A percentile compares a stretch with the other conserved stretches of the same genome.
Evolutionary conservation across 2,113 vertebrate genomes (phyloP).

Genomic region (Propithecus coquereli): DNA sequence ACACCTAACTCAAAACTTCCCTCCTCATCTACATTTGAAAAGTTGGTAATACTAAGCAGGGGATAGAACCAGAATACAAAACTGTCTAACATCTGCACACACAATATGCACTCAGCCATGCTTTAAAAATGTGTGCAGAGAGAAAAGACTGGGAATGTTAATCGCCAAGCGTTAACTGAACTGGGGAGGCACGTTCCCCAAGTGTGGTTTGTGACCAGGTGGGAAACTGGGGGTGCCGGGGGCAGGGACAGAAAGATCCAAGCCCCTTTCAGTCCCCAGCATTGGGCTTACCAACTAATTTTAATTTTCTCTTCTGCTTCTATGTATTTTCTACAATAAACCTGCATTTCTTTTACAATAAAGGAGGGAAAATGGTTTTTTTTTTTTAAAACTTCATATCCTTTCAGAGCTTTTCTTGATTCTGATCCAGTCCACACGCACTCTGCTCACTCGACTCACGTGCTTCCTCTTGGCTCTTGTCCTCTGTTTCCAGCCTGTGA

Average conservation of each 20-base stretch:
- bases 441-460: background rate
- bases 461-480: background rate
- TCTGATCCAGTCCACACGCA: background rate
- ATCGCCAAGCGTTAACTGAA: background rate
- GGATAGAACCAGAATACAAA: background rate
- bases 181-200: background rate
- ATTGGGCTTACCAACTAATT: background rate
- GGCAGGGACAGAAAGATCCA: background rate
- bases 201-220: background rate
- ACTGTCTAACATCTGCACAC: background rate
- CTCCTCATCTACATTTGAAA: background rate
- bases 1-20: background rate
- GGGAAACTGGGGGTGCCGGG: background rate
- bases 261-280: background rate
- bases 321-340: background rate
- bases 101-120: background rate
- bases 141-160: background rate
- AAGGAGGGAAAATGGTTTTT: background rate
- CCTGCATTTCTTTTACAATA: background rate
- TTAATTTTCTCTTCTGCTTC: background rate
- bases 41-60: background rate
- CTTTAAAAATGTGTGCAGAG: background rate
- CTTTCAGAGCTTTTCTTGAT: background rate
- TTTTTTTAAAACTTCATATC: background rate
- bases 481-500: background rate